Evolutionary conservation across 2,113 vertebrate genomes (phyloP).

Genomic region (Stegostoma tigrinum): DNA sequence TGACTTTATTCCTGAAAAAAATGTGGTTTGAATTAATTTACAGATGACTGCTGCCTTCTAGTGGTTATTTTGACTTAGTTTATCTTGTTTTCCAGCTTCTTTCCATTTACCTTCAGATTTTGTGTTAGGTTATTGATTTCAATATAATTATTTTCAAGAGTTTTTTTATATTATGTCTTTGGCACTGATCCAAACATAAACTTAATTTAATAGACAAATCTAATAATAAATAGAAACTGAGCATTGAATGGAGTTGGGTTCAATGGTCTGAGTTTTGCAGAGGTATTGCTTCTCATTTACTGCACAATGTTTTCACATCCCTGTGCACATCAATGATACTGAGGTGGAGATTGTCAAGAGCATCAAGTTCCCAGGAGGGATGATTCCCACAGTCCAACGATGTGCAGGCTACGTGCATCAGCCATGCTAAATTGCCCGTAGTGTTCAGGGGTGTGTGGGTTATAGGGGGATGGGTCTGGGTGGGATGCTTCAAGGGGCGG

Average conservation of each 20-base stretch:
- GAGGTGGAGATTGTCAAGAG: too few species aligned
- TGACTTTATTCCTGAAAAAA: background rate
- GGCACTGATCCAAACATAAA: background rate
- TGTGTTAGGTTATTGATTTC: background rate
- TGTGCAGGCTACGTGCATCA: too few species aligned
- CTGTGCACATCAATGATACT: too few species aligned
- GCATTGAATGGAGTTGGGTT: background rate
- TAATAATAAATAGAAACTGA: background rate
- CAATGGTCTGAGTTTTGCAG: background rate
- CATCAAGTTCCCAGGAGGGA: too few species aligned
- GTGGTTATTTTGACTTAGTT: background rate
- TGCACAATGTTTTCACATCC: background rate
- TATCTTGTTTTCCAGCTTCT: background rate
- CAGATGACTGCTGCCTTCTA: slow-evolving; percentile 20
- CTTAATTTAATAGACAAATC: background rate
- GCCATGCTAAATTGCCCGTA: too few species aligned
- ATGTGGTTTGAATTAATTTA: background rate
- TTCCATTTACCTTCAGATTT: background rate
- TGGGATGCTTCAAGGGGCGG: too few species aligned
- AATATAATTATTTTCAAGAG: background rate
- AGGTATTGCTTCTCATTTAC: background rate
- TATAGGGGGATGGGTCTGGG: too few species aligned
- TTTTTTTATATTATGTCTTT: background rate
- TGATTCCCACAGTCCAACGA: too few species aligned
- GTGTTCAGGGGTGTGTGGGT: too few species aligned